phyloP scores from a whole-genome alignment of 2,888 invertebrate genomes.

The Patella pellucida region DNA sequence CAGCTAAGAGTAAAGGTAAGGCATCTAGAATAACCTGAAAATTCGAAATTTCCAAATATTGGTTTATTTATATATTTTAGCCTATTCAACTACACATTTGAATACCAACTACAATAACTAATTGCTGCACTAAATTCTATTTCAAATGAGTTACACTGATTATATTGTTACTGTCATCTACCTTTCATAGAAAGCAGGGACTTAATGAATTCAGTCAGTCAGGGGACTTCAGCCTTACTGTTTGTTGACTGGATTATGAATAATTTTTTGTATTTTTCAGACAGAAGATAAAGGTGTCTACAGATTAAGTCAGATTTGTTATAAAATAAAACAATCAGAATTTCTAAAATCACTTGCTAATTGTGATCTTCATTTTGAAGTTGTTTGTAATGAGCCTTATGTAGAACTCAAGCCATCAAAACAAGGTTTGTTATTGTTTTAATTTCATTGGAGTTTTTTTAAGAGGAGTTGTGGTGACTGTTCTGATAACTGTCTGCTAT shows the following conservation, averaged over 20 bases:
- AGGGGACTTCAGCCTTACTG: no score
- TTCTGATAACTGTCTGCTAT: not conserved
- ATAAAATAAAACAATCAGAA: constrained; percentile 47
- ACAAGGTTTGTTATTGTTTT: constrained; percentile 33
- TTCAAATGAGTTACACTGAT: no score
- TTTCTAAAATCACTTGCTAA: constrained; percentile 47
- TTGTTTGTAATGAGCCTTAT: constrained; percentile 47
- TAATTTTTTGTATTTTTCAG: constrained; percentile 34
- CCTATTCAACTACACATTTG: no score
- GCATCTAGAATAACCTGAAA: not conserved
- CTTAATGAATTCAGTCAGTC: no score
- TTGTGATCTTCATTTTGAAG: constrained; percentile 41
- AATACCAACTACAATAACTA: no score
- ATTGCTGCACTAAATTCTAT: no score
- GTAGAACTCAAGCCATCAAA: constrained; percentile 47
- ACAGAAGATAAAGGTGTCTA: constrained; percentile 45
- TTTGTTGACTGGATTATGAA: no score
- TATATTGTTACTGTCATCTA: no score
- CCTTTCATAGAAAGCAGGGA: no score
- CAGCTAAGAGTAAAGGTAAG: constrained; percentile 70
- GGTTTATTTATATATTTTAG: no score
- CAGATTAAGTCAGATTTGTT: constrained; percentile 50
- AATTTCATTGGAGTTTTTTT: not conserved
- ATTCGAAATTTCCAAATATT: not conserved
- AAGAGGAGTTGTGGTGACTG: no score